Conservation (phyloP, 2,888 invertebrate genomes). For the Rhamphomyia laevipes region DNA sequence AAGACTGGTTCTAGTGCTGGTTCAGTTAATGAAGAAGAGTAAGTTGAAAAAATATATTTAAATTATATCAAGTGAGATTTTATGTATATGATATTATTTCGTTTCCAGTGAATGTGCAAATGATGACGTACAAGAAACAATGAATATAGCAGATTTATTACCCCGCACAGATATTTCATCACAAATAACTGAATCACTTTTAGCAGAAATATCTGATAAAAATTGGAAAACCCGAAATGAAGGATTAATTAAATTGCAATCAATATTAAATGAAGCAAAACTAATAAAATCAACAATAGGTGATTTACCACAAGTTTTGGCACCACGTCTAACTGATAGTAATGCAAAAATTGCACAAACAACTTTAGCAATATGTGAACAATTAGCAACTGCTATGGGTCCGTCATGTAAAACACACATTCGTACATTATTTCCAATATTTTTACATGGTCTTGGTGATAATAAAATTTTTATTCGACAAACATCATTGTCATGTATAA, state of each 20-base stretch:
- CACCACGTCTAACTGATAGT: conserved; percentile 69
- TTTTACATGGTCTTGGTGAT: conserved; percentile 68
- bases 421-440: conserved; percentile 69
- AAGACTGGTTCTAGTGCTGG: conserved; percentile 18
- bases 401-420: conserved; percentile 66
- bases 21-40: conserved; percentile 15
- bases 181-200: conserved; percentile 67
- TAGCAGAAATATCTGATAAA: conserved; percentile 74
- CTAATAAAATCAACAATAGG: conserved; percentile 75
- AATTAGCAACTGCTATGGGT: conserved; percentile 73
- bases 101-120: conserved; percentile 2
- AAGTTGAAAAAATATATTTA: conserved; percentile 10
- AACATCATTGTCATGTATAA: conserved; percentile 71
- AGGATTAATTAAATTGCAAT: conserved; percentile 38
- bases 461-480: conserved; percentile 68
- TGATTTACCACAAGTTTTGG: conserved; percentile 69
- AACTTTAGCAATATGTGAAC: conserved; percentile 71
- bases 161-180: conserved; percentile 71
- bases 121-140: conserved; percentile 34
- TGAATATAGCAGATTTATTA: conserved; percentile 55
- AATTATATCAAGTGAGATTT: conserved; percentile 19
- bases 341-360: conserved; percentile 85
- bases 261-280: conserved; percentile 48
- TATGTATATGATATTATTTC: not conserved
- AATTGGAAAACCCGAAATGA: conserved; percentile 73